A percentile compares a stretch with the other conserved stretches of the same genome.
Evolutionary conservation across 1,140 invertebrate genomes (phyloP).

Genomic region (Diorhabda sublineata): DNA sequence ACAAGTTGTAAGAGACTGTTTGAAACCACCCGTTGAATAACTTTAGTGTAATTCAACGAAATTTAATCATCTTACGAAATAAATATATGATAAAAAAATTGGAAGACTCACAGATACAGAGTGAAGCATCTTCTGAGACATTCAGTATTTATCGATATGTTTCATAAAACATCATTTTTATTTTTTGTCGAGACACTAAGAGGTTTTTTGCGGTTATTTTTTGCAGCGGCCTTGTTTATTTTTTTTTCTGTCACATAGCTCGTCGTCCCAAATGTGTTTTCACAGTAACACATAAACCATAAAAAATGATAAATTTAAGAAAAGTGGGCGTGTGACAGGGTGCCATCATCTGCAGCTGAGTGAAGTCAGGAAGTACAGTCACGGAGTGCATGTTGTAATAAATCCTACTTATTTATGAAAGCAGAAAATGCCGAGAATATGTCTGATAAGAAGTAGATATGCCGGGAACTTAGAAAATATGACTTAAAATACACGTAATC

Average conservation of each 20-base stretch:
- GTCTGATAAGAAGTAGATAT: conserved; percentile 27
- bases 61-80: too few relatives aligned
- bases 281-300: conserved; percentile 19
- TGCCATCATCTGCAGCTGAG: conserved; percentile 38
- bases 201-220: too few relatives aligned
- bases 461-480: conserved; percentile 16
- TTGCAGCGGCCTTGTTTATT: not conserved
- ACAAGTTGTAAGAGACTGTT: too few relatives aligned
- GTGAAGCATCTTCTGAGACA: too few relatives aligned
- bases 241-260: not conserved
- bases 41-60: too few relatives aligned
- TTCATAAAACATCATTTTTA: too few relatives aligned
- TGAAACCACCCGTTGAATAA: too few relatives aligned
- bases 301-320: conserved; percentile 35
- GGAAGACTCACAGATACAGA: too few relatives aligned
- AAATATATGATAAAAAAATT: too few relatives aligned
- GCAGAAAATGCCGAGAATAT: conserved; percentile 32
- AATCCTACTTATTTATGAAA: conserved; percentile 42
- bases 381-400: conserved; percentile 40
- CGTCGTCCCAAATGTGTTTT: conserved; percentile 8
- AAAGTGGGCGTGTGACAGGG: conserved; percentile 35
- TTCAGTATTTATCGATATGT: too few relatives aligned
- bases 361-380: conserved; percentile 35
- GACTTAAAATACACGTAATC: not conserved
- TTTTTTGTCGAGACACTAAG: too few relatives aligned